These are phyloP conservation scores for Cyprinodon tularosa DNA, from an alignment of 2,113 vertebrate species.

Conservation along the genomic window DNA sequence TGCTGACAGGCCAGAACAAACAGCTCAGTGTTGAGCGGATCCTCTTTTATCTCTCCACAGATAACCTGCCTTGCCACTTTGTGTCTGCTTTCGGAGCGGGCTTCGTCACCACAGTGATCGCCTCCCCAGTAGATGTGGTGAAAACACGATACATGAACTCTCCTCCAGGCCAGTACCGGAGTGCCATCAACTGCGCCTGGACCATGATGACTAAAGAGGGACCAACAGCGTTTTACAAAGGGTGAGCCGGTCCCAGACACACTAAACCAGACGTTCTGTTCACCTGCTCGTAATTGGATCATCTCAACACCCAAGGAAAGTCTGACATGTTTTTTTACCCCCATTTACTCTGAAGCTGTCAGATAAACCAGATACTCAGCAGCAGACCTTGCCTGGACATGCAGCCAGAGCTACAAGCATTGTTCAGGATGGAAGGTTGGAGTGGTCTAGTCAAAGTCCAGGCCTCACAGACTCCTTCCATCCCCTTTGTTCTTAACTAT, in stretches of 20 bases:
- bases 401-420: background rate
- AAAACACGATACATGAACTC: conserved; percentile 91
- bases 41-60: conserved; percentile 60
- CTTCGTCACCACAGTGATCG: conserved; percentile 85
- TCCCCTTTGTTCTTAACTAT: no score
- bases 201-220: conserved; percentile 86
- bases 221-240: conserved; percentile 87
- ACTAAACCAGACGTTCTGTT: no score
- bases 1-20: conserved; percentile 10
- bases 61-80: conserved; percentile 87
- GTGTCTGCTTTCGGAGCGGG: conserved; percentile 85
- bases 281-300: no score
- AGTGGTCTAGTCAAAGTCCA: background rate
- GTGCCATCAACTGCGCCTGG: conserved; percentile 83
- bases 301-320: no score
- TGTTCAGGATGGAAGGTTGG: background rate
- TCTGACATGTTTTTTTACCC: no score
- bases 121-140: conserved; percentile 88
- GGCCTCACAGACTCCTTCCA: no score
- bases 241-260: conserved; percentile 61
- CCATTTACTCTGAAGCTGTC: no score
- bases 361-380: background rate
- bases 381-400: no score
- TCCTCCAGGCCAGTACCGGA: conserved; percentile 82
- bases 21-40: background rate